These are phyloP conservation scores for Neosilurus mollespiculum DNA, from an alignment of 2,797 vertebrate genomes.

Conservation along the genomic window DNA sequence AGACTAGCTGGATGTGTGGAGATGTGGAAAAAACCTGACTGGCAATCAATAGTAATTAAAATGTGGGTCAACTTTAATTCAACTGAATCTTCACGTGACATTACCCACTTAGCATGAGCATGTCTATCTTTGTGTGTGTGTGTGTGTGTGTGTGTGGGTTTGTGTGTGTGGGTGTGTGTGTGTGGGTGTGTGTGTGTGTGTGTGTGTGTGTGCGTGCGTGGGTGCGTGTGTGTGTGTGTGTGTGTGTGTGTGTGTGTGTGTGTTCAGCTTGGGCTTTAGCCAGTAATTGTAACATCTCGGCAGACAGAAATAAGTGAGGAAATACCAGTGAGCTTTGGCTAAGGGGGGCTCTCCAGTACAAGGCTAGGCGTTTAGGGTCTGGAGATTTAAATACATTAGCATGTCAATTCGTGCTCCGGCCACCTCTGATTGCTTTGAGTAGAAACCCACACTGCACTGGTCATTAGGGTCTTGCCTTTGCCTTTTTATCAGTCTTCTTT, in stretches of 20 bases:
- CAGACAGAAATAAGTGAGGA: slow-evolving; percentile 40
- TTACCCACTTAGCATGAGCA: slow-evolving; percentile 38
- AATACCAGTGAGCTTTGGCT: slow-evolving; percentile 45
- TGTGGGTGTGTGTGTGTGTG: slow-evolving; percentile 27
- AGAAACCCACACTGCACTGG: neutral
- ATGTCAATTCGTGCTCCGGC: slow-evolving; percentile 46
- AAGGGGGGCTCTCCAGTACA: slow-evolving; percentile 25
- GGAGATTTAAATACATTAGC: slow-evolving; percentile 57
- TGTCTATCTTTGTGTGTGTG: slow-evolving; percentile 18
- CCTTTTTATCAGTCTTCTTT: neutral
- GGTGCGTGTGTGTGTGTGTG: slow-evolving; percentile 25
- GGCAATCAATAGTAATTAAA: slow-evolving; percentile 58
- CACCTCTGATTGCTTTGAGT: slow-evolving; percentile 21
- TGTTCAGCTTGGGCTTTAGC: slow-evolving; percentile 10
- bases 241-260: slow-evolving; percentile 33
- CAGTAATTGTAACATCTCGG: slow-evolving; percentile 45
- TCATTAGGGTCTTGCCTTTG: slow-evolving; percentile 4
- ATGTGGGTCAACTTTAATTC: slow-evolving; percentile 58
- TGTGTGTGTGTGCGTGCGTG: slow-evolving; percentile 13
- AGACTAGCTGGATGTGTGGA: slow-evolving; percentile 32
- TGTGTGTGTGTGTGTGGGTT: slow-evolving; percentile 24
- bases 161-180: slow-evolving; percentile 19
- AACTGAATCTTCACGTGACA: slow-evolving; percentile 50
- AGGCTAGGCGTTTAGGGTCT: slow-evolving; percentile 40
- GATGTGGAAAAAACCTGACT: slow-evolving; percentile 38